Evolutionary conservation across 2,888 invertebrate genomes (phyloP), one percentile per base, ranked within the genome.

Genomic region (Gryllus longicercus): DNA sequence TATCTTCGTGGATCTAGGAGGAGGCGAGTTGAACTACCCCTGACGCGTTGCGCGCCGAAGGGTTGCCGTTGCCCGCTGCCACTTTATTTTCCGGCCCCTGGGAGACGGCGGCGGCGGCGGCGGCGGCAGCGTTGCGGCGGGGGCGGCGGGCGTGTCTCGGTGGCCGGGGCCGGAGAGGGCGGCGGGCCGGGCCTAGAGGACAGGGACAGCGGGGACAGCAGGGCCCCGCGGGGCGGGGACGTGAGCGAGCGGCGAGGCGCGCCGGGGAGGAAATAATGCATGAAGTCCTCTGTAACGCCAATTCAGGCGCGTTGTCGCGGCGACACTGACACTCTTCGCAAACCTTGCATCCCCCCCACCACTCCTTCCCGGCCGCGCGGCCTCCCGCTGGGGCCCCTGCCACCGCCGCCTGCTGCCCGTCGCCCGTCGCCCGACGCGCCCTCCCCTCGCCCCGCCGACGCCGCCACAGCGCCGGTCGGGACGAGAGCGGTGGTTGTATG

Each of bases 281-380:
- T 63, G 63, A 63, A 63, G 63, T 63, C 63, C 16, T 63, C 63
- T n/a, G n/a, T n/a, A 63, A n/a, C 63, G n/a, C 63, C 63, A 63
- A 63, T 63, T 63, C 63, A 63, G 63, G n/a, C 63, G 63, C 63
- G 63, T 63, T 63, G 63, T 63, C 63, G 63, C 63, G 63, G 63
- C n/a, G 63, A 63, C 63, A n/a, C 16, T 63, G 63, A 63, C 63
- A 63, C 63, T 38, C 38, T 63, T 63, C 63, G 63, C 63, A 63
- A 63, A 63, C n/a, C 63, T 63, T 14, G 14, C 63, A 2, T n/a
- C n/a, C n/a, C n/a, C 16, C n/a, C 63, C 63, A 14, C 63, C n/a
- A 4, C 63, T 63, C 63, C n/a, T n/a, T 18, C 63, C n/a, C 63
- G 16, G n/a, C 3, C 63, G 11, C 63, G 14, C 63, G 16, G n/a